These are phyloP conservation scores for Drosophila littoralis DNA, from an alignment of 1,140 invertebrate genomes.

Conservation along the genomic window DNA sequence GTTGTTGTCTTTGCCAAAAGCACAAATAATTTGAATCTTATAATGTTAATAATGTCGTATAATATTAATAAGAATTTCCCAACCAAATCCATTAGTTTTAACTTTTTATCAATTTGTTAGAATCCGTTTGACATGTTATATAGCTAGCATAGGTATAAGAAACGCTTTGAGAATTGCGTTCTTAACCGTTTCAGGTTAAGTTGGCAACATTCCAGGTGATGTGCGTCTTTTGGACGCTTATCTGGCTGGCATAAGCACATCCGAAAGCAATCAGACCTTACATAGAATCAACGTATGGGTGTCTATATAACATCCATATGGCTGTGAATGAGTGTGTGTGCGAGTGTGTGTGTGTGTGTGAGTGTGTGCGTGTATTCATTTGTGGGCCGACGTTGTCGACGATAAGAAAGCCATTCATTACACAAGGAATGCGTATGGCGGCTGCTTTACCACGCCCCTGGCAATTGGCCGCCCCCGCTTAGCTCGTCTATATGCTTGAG, in stretches of 20 bases:
- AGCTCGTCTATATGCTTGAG: not conserved
- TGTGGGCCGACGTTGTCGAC: not conserved
- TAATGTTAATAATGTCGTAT: too few relatives aligned
- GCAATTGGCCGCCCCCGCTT: not conserved
- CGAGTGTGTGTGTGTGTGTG: not conserved
- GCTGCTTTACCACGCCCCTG: not conserved
- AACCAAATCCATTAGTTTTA: too few relatives aligned
- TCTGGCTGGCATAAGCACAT: conserved; percentile 14
- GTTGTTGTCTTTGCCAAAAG: too few relatives aligned
- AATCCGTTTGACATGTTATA: too few relatives aligned
- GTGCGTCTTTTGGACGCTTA: conserved; percentile 7
- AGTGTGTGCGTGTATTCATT: conserved; percentile 1
- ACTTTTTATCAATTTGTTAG: too few relatives aligned
- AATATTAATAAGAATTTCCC: too few relatives aligned
- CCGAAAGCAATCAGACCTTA: conserved; percentile 10
- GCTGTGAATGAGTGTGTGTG: conserved; percentile 26
- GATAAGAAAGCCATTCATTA: conserved; percentile 47
- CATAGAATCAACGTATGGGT: not conserved
- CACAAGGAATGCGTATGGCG: conserved; percentile 47
- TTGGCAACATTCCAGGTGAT: conserved; percentile 1
- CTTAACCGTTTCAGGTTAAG: conserved; percentile 1
- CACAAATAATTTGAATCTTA: too few relatives aligned
- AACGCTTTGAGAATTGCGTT: not conserved
- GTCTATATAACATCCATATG: not conserved
- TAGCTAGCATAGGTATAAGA: not conserved